Conservation (phyloP, 2,797 vertebrate species). For the Platyrinchus mystaceus region DNA sequence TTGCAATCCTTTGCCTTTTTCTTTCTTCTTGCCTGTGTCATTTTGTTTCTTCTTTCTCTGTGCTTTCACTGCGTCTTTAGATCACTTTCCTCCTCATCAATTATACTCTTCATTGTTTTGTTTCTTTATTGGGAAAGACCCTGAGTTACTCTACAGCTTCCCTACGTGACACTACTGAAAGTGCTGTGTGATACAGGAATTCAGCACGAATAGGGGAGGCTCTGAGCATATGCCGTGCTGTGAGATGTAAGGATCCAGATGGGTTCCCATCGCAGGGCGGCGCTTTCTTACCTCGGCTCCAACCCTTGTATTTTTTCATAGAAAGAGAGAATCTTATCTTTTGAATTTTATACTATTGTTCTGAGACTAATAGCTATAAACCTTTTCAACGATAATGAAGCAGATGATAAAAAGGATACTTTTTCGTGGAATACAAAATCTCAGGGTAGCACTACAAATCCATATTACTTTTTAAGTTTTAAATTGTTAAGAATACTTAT, state of each 20-base stretch:
- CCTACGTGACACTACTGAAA: rapidly evolving
- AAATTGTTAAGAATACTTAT: background rate
- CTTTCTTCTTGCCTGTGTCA: background rate
- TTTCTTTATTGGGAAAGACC: background rate
- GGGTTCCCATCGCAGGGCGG: background rate
- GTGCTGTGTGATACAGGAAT: background rate
- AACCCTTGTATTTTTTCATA: background rate
- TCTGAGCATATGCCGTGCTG: background rate
- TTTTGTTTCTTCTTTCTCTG: background rate
- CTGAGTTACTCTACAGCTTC: background rate
- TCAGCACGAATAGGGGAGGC: background rate
- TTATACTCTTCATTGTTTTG: background rate
- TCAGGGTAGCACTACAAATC: background rate
- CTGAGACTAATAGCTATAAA: background rate
- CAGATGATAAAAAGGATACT: background rate
- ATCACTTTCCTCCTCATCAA: background rate
- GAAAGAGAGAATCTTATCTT: background rate
- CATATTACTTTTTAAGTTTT: background rate
- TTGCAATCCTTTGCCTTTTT: background rate
- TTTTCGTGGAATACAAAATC: background rate
- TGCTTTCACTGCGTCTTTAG: background rate
- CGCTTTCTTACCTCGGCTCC: background rate
- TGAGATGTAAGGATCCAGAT: background rate
- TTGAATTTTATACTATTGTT: background rate
- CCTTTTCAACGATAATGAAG: background rate